phyloP scores from a whole-genome alignment of 2,888 invertebrate genomes.

The Alentia gelatinosa region DNA sequence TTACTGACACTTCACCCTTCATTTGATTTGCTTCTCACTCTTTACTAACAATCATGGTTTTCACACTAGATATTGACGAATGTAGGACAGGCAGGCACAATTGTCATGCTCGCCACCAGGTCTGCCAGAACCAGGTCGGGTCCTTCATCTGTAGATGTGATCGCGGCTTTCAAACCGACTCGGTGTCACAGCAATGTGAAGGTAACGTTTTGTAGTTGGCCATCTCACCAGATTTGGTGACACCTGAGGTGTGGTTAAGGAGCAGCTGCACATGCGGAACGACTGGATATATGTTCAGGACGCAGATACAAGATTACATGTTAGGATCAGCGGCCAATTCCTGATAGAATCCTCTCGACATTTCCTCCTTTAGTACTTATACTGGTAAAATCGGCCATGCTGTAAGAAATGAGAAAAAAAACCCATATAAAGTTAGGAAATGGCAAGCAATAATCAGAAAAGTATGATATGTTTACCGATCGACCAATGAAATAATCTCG shows the following conservation, averaged over 20 bases:
- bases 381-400: too few relatives aligned
- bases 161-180: conserved; percentile 68
- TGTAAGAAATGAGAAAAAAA: too few relatives aligned
- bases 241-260: not conserved
- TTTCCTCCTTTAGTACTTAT: too few relatives aligned
- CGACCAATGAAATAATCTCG: too few relatives aligned
- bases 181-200: conserved; percentile 68
- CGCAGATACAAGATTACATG: too few relatives aligned
- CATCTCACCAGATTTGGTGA: not conserved
- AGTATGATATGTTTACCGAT: too few relatives aligned
- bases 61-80: conserved; percentile 79
- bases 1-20: not conserved
- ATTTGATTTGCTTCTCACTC: not conserved
- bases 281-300: not conserved
- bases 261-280: not conserved
- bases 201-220: conserved; percentile 65
- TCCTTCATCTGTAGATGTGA: conserved; percentile 82
- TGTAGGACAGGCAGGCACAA: conserved; percentile 83
- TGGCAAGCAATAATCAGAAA: too few relatives aligned
- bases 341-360: too few relatives aligned
- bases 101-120: conserved; percentile 86
- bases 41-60: not conserved
- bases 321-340: too few relatives aligned
- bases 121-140: conserved; percentile 87
- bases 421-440: too few relatives aligned